phyloP scores from a whole-genome alignment of 1,140 invertebrate species.

The Centruroides sculpturatus region DNA sequence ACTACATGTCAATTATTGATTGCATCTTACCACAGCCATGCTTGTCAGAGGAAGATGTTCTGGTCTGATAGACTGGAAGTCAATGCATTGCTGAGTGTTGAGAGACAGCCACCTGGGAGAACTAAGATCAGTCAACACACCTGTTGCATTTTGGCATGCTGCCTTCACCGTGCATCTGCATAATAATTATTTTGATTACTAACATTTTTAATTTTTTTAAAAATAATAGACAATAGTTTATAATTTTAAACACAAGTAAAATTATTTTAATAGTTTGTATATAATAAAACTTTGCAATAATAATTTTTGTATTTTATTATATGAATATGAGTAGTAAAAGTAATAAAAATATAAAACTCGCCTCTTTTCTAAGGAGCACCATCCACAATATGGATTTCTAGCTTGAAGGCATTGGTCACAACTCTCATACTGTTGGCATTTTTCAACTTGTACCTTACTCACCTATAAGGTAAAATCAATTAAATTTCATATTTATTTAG shows the following conservation, averaged over 20 bases:
- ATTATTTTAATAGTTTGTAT: no score
- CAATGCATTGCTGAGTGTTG: conserved; percentile 86
- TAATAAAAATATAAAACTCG: conserved; percentile 21
- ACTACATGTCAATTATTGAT: no score
- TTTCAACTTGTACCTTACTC: conserved; percentile 12
- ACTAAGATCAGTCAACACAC: conserved; percentile 1
- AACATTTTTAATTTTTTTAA: no score
- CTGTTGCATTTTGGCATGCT: conserved; percentile 14
- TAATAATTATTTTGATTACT: no score
- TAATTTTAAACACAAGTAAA: no score
- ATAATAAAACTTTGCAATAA: no score
- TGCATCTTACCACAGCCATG: conserved; percentile 46
- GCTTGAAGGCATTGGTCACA: conserved; percentile 68
- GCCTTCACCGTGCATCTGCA: conserved; percentile 13
- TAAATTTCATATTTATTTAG: no score
- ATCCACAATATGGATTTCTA: conserved; percentile 92
- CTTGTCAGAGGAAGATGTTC: conserved; percentile 77
- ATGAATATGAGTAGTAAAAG: not conserved
- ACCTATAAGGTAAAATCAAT: not conserved
- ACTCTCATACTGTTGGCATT: conserved; percentile 9
- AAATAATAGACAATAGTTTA: no score
- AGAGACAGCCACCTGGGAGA: conserved; percentile 79
- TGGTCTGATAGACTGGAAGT: conserved; percentile 82
- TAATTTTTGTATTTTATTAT: no score
- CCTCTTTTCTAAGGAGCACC: conserved; percentile 91